phyloP scores from a whole-genome alignment of 2,888 invertebrate species.

The Chrysopilus asiliformis region DNA sequence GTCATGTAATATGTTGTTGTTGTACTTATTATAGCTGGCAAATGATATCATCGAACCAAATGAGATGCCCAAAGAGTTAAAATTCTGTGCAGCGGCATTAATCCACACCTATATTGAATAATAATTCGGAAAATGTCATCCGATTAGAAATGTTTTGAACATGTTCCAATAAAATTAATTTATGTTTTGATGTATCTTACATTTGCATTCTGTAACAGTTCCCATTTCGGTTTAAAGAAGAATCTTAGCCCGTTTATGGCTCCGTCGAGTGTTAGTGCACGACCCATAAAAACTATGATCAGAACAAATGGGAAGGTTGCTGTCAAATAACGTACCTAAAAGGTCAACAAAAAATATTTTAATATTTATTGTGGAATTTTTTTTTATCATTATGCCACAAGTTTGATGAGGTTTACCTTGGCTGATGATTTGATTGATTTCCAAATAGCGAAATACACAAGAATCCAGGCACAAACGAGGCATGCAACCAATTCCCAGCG shows the following conservation, averaged over 20 bases:
- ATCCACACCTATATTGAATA: conserved; percentile 61
- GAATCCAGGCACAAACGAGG: conserved; percentile 80
- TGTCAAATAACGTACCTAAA: conserved; percentile 74
- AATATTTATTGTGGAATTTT: neutral
- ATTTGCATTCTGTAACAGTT: conserved; percentile 65
- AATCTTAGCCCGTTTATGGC: conserved; percentile 72
- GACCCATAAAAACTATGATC: conserved; percentile 70
- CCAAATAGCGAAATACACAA: conserved; percentile 93
- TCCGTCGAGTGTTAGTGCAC: conserved; percentile 82
- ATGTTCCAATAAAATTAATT: too few relatives aligned
- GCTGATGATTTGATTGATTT: conserved; percentile 92
- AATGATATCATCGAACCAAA: conserved; percentile 81
- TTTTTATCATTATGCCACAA: too few relatives aligned
- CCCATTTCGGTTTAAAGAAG: conserved; percentile 81
- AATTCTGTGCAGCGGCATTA: conserved; percentile 79
- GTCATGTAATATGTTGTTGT: conserved; percentile 79
- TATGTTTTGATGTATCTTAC: too few relatives aligned
- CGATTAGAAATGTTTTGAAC: too few relatives aligned
- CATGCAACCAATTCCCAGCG: conserved; percentile 85
- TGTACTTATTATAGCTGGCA: conserved; percentile 86
- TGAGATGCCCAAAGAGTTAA: conserved; percentile 86
- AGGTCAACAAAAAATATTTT: conserved; percentile 7
- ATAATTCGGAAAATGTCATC: neutral
- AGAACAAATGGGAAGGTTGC: conserved; percentile 84
- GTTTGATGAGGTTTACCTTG: too few relatives aligned